Conservation (phyloP, 2,888 invertebrate genomes). For the Cancer borealis region DNA sequence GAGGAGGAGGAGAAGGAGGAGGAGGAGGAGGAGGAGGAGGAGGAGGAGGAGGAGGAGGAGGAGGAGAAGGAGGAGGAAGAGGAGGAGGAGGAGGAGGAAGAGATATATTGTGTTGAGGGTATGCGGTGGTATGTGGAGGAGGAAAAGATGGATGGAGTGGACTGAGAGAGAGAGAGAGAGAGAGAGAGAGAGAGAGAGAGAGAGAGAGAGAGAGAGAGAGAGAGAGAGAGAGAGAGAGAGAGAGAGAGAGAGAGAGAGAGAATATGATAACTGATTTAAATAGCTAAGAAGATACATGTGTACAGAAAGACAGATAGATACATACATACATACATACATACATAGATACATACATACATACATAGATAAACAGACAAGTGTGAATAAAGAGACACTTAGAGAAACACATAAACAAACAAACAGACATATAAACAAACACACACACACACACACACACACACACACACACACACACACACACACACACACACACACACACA, state of each 20-base stretch:
- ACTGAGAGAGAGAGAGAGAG: background rate
- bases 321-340: background rate
- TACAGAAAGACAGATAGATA: background rate
- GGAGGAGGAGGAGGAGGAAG: background rate
- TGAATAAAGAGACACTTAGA: background rate
- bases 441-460: background rate
- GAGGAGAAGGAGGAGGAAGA: background rate
- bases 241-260: background rate
- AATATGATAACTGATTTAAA: background rate
- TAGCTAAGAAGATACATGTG: background rate
- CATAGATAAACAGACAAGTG: background rate
- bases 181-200: background rate
- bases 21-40: background rate
- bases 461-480: background rate
- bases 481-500: background rate
- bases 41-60: background rate
- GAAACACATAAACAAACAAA: background rate
- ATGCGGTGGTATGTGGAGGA: background rate
- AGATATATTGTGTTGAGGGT: too few relatives aligned
- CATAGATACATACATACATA: background rate
- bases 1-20: background rate
- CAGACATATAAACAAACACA: background rate
- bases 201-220: background rate
- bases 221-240: background rate
- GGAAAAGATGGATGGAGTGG: background rate